Percentiles rank a stretch among this genome's conserved stretches.
Evolutionary conservation across 2,888 invertebrate species (phyloP).

Genomic region (Eulithis testata): DNA sequence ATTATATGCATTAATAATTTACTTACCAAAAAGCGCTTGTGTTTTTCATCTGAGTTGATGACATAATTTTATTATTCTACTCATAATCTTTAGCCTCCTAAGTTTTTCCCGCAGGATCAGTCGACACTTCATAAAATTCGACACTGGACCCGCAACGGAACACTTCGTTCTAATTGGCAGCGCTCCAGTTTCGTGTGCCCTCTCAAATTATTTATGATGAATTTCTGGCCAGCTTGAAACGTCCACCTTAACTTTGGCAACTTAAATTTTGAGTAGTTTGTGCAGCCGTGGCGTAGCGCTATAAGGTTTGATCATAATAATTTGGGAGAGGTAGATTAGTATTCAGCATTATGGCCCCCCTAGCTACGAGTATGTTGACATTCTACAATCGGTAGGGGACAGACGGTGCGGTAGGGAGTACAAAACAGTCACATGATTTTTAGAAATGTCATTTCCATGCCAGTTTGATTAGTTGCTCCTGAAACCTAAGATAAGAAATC

Average conservation of each 20-base stretch:
- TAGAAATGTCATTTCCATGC: too few relatives aligned
- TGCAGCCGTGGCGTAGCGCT: background rate
- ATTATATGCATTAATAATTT: too few relatives aligned
- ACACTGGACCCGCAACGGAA: conserved; percentile 48
- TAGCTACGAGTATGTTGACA: too few relatives aligned
- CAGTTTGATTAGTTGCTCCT: too few relatives aligned
- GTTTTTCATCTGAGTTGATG: background rate
- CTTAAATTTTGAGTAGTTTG: conserved; percentile 32
- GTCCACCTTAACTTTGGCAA: conserved; percentile 37
- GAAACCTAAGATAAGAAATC: too few relatives aligned
- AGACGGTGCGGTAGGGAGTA: too few relatives aligned
- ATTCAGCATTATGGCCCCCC: too few relatives aligned
- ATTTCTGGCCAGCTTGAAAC: conserved; percentile 41
- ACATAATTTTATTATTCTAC: conserved; percentile 37
- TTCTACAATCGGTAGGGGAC: too few relatives aligned
- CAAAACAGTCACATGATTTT: too few relatives aligned
- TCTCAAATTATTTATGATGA: conserved; percentile 59
- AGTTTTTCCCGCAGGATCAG: conserved; percentile 43
- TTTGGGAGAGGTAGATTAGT: too few relatives aligned
- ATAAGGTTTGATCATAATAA: conserved; percentile 7
- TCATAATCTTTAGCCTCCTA: conserved; percentile 39
- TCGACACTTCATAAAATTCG: conserved; percentile 48
- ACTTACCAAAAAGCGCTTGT: too few relatives aligned
- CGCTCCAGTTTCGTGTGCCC: conserved; percentile 51
- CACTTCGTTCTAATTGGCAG: conserved; percentile 58